Conservation (phyloP, 2,797 vertebrate genomes). For the Syngnathus acus region DNA sequence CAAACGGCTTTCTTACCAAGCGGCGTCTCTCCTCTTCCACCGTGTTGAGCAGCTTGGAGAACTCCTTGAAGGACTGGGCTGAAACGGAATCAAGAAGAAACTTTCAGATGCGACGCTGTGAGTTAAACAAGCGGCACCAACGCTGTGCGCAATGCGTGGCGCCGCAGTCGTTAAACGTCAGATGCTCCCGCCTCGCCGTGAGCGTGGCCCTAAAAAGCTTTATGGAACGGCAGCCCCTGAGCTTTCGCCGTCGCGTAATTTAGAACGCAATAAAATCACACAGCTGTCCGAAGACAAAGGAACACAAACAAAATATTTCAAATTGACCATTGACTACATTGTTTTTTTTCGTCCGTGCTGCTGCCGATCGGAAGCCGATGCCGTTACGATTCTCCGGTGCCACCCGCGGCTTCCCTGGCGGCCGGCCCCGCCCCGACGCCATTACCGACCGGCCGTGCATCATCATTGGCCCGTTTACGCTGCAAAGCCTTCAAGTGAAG, state of each 20-base stretch:
- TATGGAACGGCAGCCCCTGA: conserved; percentile 42
- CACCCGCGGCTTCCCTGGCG: conserved; percentile 28
- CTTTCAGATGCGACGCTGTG: background rate
- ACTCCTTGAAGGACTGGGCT: conserved; percentile 95
- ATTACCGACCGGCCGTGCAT: conserved; percentile 61
- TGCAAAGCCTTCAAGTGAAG: conserved; percentile 54
- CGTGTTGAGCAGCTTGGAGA: conserved; percentile 85
- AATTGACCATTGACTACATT: conserved; percentile 44
- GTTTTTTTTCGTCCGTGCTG: conserved; percentile 37
- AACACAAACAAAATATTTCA: conserved; percentile 38
- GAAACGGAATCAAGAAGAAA: conserved; percentile 28
- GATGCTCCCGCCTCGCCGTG: conserved; percentile 43
- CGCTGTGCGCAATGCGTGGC: background rate
- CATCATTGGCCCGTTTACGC: conserved; percentile 61
- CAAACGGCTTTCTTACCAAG: conserved; percentile 73
- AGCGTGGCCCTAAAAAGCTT: conserved; percentile 50
- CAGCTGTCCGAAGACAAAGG: conserved; percentile 51
- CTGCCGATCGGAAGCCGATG: conserved; percentile 27
- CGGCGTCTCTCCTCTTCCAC: conserved; percentile 91
- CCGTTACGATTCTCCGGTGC: conserved; percentile 20
- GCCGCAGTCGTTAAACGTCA: conserved; percentile 43
- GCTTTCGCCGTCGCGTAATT: conserved; percentile 46
- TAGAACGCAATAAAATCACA: conserved; percentile 56
- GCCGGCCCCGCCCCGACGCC: conserved; percentile 23
- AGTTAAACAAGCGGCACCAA: background rate